Evolutionary conservation across 2,113 vertebrate species (phyloP), one percentile per base, ranked within the genome.

Genomic region (Scalopus aquaticus): DNA sequence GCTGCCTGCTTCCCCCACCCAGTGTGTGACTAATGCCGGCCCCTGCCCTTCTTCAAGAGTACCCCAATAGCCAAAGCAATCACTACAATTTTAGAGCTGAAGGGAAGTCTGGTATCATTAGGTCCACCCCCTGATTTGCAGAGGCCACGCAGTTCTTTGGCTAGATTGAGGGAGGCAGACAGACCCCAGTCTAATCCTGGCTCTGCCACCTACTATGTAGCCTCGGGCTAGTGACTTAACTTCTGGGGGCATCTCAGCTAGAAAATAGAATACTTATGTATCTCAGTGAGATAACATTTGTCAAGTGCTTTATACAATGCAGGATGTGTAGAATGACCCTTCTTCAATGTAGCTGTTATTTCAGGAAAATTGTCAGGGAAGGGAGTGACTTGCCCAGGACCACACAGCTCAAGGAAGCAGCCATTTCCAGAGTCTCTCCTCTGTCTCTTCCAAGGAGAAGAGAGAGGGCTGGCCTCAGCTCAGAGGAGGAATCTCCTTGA

Each of bases 1-100:
- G 80, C 79, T 80, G 73, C 65, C 72, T 62, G 83, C 49, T 42
- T 82, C 77, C 95, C 80, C 69, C 88, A 90, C 93, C 86, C 67
- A 87, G 64, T 64, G 49, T 81, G 67, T 95, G 92, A 97, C 83
- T 95, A 87, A 95, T 60, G 77, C 90, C 82, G 80, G 37, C 86
- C 89, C 87, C 76, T 90, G 90, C 82, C 79, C 90, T 96, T 95
- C 95, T 96, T 94, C 65, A 95, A 97, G 92, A 95, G 94, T 54
- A 28, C 67, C 17, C 2, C 0, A 1, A 22, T 6, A 44, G 90
- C 97, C 95, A 95, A 93, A 79, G 30, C 81, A 92, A 90, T 77
- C 65, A 51, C 35, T 15, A 84, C 62, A 65, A 87, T 83, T 79
- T 90, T 13, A 44, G 62, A 95, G 86, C 39, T 44, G 76, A 73